Conservation (phyloP, 2,888 invertebrate genomes). For the Acholoe squamosa region DNA sequence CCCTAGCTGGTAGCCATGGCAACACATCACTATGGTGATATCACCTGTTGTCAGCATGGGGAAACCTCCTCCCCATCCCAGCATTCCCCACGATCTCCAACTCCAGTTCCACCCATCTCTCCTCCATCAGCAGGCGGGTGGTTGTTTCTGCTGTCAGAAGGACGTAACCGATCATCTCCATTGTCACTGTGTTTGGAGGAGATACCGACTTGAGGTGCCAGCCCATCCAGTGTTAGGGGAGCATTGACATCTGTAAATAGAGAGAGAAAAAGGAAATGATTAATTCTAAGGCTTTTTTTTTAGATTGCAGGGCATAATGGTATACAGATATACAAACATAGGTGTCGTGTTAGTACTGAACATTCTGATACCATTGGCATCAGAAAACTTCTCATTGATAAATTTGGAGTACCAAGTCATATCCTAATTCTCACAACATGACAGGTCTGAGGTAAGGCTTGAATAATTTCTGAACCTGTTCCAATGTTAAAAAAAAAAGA, state of each 20-base stretch:
- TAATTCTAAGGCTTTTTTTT: no score
- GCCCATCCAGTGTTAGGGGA: slow-evolving; percentile 39
- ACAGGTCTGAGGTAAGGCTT: no score
- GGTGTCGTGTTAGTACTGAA: no score
- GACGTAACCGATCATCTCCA: slow-evolving; percentile 42
- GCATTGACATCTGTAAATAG: slow-evolving; percentile 42
- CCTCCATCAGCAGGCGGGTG: slow-evolving; percentile 55
- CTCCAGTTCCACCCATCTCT: neutral
- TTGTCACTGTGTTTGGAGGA: slow-evolving; percentile 42
- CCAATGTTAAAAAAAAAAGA: no score
- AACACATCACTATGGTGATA: slow-evolving; percentile 5
- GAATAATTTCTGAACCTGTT: no score
- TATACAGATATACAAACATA: no score
- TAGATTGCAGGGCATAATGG: no score
- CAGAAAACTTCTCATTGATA: no score
- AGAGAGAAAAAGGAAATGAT: no score
- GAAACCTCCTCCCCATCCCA: slow-evolving; percentile 63
- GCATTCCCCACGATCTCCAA: slow-evolving; percentile 24
- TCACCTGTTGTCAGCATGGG: slow-evolving; percentile 44
- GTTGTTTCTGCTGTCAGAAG: slow-evolving; percentile 43
- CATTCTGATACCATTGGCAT: no score
- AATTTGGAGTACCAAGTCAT: no score
- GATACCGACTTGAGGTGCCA: slow-evolving; percentile 35
- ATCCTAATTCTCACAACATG: no score
- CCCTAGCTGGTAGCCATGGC: slow-evolving; percentile 18